Percentiles rank a stretch among this genome's conserved stretches.
phyloP scores from a whole-genome alignment of 2,888 invertebrate species.

The Parnassius glacialis region DNA sequence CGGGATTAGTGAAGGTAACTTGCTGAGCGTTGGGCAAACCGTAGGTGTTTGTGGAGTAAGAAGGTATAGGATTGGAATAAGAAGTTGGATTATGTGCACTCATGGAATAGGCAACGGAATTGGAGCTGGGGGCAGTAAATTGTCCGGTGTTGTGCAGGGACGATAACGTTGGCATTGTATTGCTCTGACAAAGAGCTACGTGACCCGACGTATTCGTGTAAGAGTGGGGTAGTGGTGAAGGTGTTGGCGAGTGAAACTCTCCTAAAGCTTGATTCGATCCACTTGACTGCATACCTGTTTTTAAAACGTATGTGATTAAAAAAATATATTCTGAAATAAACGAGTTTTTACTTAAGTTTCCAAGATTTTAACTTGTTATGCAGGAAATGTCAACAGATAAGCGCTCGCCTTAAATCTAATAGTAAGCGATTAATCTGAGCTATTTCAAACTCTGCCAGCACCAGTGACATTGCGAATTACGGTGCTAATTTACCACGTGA shows the following conservation, averaged over 20 bases:
- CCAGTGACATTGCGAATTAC: too few species aligned
- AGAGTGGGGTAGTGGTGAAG: slow-evolving; percentile 80
- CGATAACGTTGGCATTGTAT: slow-evolving; percentile 83
- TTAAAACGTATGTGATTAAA: slow-evolving; percentile 26
- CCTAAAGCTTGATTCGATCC: slow-evolving; percentile 86
- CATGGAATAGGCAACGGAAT: slow-evolving; percentile 75
- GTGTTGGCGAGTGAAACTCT: slow-evolving; percentile 83
- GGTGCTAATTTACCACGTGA: too few species aligned
- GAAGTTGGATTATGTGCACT: slow-evolving; percentile 76
- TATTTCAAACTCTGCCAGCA: too few species aligned
- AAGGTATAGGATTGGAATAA: slow-evolving; percentile 76
- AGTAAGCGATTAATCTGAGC: too few species aligned
- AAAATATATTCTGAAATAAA: background rate
- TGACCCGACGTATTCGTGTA: slow-evolving; percentile 72
- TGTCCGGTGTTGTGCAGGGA: slow-evolving; percentile 72
- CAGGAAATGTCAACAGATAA: too few species aligned
- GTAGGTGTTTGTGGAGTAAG: slow-evolving; percentile 70
- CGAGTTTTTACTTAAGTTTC: background rate
- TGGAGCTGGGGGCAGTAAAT: slow-evolving; percentile 72
- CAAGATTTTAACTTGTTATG: too few species aligned
- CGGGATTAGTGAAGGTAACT: slow-evolving; percentile 76
- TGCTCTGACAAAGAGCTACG: slow-evolving; percentile 81
- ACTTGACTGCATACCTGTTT: slow-evolving; percentile 82
- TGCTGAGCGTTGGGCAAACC: slow-evolving; percentile 74
- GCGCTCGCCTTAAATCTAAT: too few species aligned